A percentile compares a stretch with the other conserved stretches of the same genome.
Evolutionary conservation across 2,888 invertebrate genomes (phyloP).

Genomic region (Cryptus viduatorius): DNA sequence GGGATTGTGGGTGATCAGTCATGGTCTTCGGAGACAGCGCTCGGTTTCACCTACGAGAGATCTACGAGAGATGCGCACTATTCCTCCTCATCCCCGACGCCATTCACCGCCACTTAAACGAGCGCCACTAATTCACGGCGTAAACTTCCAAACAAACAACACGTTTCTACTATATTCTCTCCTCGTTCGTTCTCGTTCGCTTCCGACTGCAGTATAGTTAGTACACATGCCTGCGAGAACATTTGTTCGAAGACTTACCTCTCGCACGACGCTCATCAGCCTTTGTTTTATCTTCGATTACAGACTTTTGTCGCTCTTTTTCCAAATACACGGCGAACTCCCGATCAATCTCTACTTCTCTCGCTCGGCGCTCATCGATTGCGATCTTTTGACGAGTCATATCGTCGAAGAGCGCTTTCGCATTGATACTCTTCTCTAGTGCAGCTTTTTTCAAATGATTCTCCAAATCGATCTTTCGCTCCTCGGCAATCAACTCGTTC

Average conservation of each 20-base stretch:
- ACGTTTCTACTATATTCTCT: slow-evolving; percentile 56
- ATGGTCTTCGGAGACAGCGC: slow-evolving; percentile 40
- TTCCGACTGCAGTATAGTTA: background rate
- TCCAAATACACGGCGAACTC: slow-evolving; percentile 70
- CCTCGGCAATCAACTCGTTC: slow-evolving; percentile 67
- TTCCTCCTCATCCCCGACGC: slow-evolving; percentile 6
- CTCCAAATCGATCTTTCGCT: slow-evolving; percentile 61
- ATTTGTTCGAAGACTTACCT: slow-evolving; percentile 55
- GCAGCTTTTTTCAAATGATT: slow-evolving; percentile 39
- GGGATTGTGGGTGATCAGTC: slow-evolving; percentile 54
- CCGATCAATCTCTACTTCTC: slow-evolving; percentile 69
- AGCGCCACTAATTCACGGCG: slow-evolving; percentile 58
- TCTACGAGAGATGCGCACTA: slow-evolving; percentile 18
- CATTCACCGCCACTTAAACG: slow-evolving; percentile 16
- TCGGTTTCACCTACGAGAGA: slow-evolving; percentile 22
- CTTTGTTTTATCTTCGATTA: slow-evolving; percentile 55
- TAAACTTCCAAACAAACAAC: slow-evolving; percentile 64
- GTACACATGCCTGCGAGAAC: slow-evolving; percentile 27
- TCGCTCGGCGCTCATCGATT: slow-evolving; percentile 67
- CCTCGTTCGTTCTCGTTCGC: slow-evolving; percentile 39
- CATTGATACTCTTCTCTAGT: slow-evolving; percentile 61
- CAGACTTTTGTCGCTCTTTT: slow-evolving; percentile 61
- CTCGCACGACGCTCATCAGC: slow-evolving; percentile 52
- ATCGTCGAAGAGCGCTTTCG: slow-evolving; percentile 65
- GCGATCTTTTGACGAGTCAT: slow-evolving; percentile 65